Evolutionary conservation across 2,888 invertebrate genomes (phyloP), one percentile per base, ranked within the genome.

Genomic region (Drosophila koepferae): DNA sequence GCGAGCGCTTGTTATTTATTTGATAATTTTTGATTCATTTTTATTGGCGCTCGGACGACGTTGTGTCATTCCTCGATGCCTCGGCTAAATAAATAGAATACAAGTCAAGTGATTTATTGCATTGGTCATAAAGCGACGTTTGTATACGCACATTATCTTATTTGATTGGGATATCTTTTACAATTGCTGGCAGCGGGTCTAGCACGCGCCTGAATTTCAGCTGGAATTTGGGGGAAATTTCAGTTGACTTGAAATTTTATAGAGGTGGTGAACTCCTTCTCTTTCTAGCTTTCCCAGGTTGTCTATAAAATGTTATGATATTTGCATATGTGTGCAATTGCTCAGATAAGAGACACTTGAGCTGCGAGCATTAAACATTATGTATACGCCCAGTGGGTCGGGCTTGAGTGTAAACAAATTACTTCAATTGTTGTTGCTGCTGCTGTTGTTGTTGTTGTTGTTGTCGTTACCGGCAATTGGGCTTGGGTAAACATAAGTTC

Each of bases 11-110:
- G 81, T 89, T 89, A 89, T 86, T 86, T 86, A 84, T 88, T 86
- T 83, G 59, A 87, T 86, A 84, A 89, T 84, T 89, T 87, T 86
- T 87, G 90, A 87, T 89, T 89, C 90, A 87, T 89, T 89, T 87
- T 89, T 88, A 89, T 89, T 82, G 78, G 81, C 64, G 63, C 59
- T 55, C 55, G 41, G 55, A 75, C 69, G 82, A 82, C 85, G 83
- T 89, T 88, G 86, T 86, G 88, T 82, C 86, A 88, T 72, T 80
- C 69, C 84, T 81, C 76, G 74, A 79, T 79, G 72, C 53, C 71
- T 68, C 74, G 23, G 5, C 28, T 55, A 31, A 41, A 31, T 68
- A 86, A 74, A 86, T 83, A 79, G 77, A 88, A 76, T 74, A 63
- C 55, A 20, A 51, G 55, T 68, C 63, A 51, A 72, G 72, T 88